Evolutionary conservation across 2,113 vertebrate species (phyloP).

Genomic region (Misgurnus mizolepis): DNA sequence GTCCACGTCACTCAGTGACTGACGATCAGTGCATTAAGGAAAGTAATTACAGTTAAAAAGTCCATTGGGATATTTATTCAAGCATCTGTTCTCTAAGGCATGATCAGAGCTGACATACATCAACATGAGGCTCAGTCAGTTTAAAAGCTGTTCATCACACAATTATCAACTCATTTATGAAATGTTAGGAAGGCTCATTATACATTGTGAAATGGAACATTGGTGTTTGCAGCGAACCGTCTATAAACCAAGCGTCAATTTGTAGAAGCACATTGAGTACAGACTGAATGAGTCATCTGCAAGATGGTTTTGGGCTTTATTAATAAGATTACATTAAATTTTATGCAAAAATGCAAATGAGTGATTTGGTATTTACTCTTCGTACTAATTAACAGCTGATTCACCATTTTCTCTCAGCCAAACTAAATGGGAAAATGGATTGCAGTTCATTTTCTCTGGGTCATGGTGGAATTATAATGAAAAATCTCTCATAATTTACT

Average conservation of each 20-base stretch:
- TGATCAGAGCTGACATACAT: constrained; percentile 34
- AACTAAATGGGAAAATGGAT: background rate
- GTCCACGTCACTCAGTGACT: background rate
- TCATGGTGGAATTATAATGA: background rate
- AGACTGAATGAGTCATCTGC: constrained; percentile 27
- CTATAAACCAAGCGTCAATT: constrained; percentile 40
- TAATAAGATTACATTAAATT: constrained; percentile 21
- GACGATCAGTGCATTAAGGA: background rate
- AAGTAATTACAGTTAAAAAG: background rate
- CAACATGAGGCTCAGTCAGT: constrained; percentile 42
- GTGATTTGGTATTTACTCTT: background rate
- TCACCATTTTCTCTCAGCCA: constrained; percentile 13
- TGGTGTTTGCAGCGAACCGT: constrained; percentile 52
- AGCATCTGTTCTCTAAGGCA: constrained; percentile 35
- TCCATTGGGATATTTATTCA: constrained; percentile 30
- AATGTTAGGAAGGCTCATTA: constrained; percentile 38
- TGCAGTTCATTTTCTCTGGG: background rate
- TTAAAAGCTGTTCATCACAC: constrained; percentile 58
- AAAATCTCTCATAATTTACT: too few relatives aligned
- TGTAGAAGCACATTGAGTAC: constrained; percentile 56
- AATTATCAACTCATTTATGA: constrained; percentile 57
- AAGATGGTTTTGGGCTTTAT: constrained; percentile 18
- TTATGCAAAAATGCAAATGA: constrained; percentile 30
- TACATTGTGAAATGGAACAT: constrained; percentile 50
- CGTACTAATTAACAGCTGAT: background rate